A percentile compares a stretch with the other conserved stretches of the same genome.
Evolutionary conservation across 2,113 vertebrate genomes (phyloP).

Genomic region (Lanius ludovicianus): DNA sequence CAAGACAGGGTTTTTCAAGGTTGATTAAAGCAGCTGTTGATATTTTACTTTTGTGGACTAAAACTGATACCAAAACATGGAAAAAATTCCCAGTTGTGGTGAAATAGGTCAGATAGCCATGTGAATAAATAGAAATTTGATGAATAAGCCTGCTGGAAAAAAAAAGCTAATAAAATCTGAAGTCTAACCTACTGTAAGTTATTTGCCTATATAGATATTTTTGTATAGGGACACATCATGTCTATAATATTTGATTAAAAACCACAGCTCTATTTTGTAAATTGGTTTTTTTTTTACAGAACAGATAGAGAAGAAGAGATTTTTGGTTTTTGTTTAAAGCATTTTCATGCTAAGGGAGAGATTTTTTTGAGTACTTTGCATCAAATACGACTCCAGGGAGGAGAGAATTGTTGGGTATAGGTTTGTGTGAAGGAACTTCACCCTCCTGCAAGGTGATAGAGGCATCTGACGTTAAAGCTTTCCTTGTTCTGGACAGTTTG

Average conservation of each 20-base stretch:
- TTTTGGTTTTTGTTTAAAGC: neutral
- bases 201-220: neutral
- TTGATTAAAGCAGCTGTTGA: neutral
- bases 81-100: conserved; percentile 2
- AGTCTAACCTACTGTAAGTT: neutral
- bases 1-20: neutral
- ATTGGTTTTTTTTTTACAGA: neutral
- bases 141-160: neutral
- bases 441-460: neutral
- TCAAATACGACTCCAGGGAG: fast-evolving
- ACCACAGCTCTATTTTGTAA: neutral
- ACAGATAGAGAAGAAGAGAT: neutral
- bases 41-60: neutral
- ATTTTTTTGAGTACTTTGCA: neutral
- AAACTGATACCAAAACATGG: neutral
- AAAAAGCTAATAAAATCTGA: neutral
- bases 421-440: neutral
- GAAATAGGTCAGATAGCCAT: neutral
- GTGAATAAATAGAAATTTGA: neutral
- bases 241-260: neutral
- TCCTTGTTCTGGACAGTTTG: neutral
- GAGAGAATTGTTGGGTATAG: neutral
- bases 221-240: neutral
- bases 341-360: neutral
- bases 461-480: neutral